Conservation (phyloP, 1,140 invertebrate genomes). For the Zaprionus capensis region DNA sequence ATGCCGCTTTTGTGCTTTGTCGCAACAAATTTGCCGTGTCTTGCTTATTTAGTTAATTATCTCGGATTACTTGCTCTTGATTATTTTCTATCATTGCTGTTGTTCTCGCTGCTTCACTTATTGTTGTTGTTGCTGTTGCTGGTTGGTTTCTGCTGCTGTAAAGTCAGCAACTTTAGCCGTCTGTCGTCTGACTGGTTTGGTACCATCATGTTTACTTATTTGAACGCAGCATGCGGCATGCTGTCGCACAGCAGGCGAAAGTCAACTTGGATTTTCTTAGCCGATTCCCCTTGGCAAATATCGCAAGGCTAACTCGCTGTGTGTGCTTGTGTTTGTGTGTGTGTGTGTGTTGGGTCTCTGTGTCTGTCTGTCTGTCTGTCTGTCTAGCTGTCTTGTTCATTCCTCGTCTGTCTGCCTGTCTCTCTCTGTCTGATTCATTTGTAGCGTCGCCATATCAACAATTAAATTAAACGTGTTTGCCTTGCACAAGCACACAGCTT, state of each 20-base stretch:
- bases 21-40: conserved; percentile 75
- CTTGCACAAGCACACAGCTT: conserved; percentile 66
- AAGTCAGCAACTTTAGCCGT: conserved; percentile 72
- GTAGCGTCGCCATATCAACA: conserved; percentile 78
- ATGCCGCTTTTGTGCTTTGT: conserved; percentile 45
- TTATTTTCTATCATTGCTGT: conserved; percentile 70
- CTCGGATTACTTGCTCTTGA: conserved; percentile 79
- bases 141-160: conserved; percentile 55
- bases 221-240: conserved; percentile 75
- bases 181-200: conserved; percentile 41
- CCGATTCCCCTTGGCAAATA: conserved; percentile 54
- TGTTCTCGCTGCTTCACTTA: background rate
- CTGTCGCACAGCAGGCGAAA: conserved; percentile 69
- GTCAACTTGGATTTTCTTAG: conserved; percentile 77
- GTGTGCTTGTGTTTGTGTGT: conserved; percentile 4
- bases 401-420: background rate
- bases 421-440: conserved; percentile 62
- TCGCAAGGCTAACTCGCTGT: conserved; percentile 34
- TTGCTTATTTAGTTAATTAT: conserved; percentile 81
- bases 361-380: background rate
- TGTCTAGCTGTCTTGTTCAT: background rate
- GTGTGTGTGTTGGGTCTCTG: conserved; percentile 19
- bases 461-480: conserved; percentile 82
- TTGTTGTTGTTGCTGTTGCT: conserved; percentile 29
- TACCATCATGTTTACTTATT: conserved; percentile 78